Base-by-base conservation (phyloP, 2,888 invertebrate genomes). In the Stenodera caucasica region DNA sequence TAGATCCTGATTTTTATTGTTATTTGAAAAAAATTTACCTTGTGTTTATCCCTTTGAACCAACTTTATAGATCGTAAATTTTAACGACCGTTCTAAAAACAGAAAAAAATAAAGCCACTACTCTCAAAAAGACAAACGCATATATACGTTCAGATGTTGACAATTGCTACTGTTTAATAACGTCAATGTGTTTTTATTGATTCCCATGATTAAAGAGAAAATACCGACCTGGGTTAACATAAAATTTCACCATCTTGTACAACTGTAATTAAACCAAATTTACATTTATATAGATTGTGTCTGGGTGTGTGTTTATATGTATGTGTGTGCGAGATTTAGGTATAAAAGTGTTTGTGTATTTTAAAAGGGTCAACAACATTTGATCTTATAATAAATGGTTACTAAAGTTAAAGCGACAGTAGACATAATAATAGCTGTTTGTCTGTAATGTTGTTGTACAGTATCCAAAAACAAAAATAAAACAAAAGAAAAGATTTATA, bases 111-210 rank as follows among this genome's bases (percentile, higher is more conserved):
- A 26, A 26, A 26, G 5, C 26, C 2, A 26, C 26, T 4, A 26
- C 26, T 4, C 2, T 8, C 8, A 9, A 45, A 23, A 45, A 45
- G 45, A 45, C 45, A 45, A 37, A 37, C 37, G 15, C 8, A n/a
- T 40, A 23, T 8, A 15, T 26, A 26, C 30, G 2, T 45, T 58
- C 58, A 61, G 15, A 26, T 29, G 35, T 33, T 45, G 29, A 37
- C 35, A 40, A 54, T 40, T 54, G 37, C 54, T 54, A 33, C 21
- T 23, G 21, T 37, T 26, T 35, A 35, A 55, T 33, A 30, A 35
- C 29, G n/a, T 26, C 5, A 26, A 2, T 26, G 26, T 51, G 53
- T 65, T 68, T 69, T 67, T 66, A 68, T 57, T 66, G 65, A 68
- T 63, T 70, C 61, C 61, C 67, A 68, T 64, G 65, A 58, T 58